A percentile compares a stretch with the other conserved stretches of the same genome.
Conservation (phyloP, 2,888 invertebrate genomes). For the Ormyrus pomaceus region DNA sequence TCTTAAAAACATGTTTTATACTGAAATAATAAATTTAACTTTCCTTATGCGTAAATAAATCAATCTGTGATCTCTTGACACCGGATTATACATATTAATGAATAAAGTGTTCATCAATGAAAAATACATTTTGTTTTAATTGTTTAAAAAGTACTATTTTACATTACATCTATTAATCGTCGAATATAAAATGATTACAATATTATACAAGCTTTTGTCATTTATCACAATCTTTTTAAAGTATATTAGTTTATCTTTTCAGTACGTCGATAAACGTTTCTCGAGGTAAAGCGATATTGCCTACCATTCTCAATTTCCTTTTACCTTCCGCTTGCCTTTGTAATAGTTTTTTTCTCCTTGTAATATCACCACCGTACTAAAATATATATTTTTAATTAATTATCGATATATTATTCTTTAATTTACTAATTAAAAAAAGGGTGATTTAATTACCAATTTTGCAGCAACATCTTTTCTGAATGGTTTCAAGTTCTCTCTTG, state of each 20-base stretch:
- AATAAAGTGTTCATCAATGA: slow-evolving; percentile 50
- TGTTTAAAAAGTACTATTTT: slow-evolving; percentile 21
- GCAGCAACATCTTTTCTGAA: slow-evolving; percentile 95
- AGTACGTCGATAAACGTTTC: slow-evolving; percentile 95
- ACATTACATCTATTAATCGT: neutral
- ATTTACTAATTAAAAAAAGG: neutral
- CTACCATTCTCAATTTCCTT: slow-evolving; percentile 93
- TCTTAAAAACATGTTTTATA: slow-evolving; percentile 40
- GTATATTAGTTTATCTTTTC: slow-evolving; percentile 77
- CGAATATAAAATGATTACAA: neutral
- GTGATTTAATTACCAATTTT: slow-evolving; percentile 83
- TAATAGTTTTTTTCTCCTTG: slow-evolving; percentile 91
- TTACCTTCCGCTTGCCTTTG: slow-evolving; percentile 95
- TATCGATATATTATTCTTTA: slow-evolving; percentile 21
- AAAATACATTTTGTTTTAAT: slow-evolving; percentile 26
- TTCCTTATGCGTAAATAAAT: slow-evolving; percentile 44
- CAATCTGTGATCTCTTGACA: slow-evolving; percentile 55
- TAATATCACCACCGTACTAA: slow-evolving; percentile 94
- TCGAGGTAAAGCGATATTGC: slow-evolving; percentile 93
- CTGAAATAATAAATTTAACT: slow-evolving; percentile 40
- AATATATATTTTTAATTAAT: slow-evolving; percentile 50
- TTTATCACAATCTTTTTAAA: slow-evolving; percentile 31
- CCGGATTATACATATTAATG: slow-evolving; percentile 52
- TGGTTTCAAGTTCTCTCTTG: slow-evolving; percentile 91
- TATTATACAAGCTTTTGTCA: slow-evolving; percentile 16